These are phyloP conservation scores for Rafetus swinhoei DNA, from an alignment of 2,113 vertebrate species.

Conservation along the genomic window DNA sequence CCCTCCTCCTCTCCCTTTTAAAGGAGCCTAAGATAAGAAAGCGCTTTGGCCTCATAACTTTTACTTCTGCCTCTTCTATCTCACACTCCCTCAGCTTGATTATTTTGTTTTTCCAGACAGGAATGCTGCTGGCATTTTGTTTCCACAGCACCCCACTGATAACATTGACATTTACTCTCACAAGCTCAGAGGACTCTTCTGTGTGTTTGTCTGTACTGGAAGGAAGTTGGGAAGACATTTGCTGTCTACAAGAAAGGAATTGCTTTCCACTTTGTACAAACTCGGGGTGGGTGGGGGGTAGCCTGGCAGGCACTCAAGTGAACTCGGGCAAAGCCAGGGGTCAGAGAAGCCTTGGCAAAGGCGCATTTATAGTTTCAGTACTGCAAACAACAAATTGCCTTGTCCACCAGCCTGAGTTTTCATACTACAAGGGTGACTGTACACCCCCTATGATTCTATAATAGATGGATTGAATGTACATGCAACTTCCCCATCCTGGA, in stretches of 20 bases:
- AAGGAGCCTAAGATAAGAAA: not conserved
- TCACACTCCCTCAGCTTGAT: not conserved
- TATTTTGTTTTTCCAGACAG: not conserved
- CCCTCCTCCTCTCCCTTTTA: not conserved
- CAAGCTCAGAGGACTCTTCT: not conserved
- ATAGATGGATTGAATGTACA: not conserved
- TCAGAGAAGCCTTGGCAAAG: not conserved
- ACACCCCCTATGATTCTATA: accelerated
- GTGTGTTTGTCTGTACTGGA: not conserved
- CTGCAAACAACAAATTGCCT: not conserved
- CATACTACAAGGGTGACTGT: accelerated
- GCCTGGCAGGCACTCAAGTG: not conserved
- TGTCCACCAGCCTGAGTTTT: not conserved
- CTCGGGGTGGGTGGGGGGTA: not conserved
- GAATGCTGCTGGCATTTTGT: not conserved
- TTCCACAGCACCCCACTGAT: not conserved
- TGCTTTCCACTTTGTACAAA: not conserved
- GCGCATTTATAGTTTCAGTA: not conserved
- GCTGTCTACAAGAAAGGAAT: not conserved
- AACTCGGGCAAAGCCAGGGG: not conserved
- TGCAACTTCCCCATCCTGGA: not conserved
- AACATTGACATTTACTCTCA: not conserved
- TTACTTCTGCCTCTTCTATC: not conserved
- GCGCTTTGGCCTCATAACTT: not conserved
- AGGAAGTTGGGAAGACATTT: not conserved